These are phyloP conservation scores for Cuniculus paca DNA, from an alignment of 2,797 vertebrate species.

Conservation along the genomic window DNA sequence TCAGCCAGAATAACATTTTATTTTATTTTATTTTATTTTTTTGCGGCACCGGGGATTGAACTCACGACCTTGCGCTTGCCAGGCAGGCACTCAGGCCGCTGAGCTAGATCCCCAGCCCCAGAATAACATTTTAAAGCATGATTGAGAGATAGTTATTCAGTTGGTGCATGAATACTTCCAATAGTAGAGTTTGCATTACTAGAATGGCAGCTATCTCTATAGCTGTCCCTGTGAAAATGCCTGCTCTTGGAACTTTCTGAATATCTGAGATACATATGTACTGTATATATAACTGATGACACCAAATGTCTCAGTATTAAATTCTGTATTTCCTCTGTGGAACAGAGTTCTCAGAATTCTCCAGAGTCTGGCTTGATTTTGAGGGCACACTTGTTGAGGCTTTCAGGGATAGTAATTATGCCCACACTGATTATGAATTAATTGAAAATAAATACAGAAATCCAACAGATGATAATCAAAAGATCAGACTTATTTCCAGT, in stretches of 20 bases:
- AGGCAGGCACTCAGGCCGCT: too few relatives aligned
- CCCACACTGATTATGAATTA: not conserved
- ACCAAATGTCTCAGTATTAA: conserved; percentile 26
- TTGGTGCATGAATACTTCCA: conserved; percentile 18
- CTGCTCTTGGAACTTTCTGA: conserved; percentile 31
- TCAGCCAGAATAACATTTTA: conserved; percentile 52
- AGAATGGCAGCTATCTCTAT: not conserved
- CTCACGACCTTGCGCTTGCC: too few relatives aligned
- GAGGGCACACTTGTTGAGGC: not conserved
- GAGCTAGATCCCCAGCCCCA: too few relatives aligned
- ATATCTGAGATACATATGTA: not conserved
- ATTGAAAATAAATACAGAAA: conserved; percentile 43
- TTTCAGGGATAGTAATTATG: conserved; percentile 8
- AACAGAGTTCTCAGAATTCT: conserved; percentile 23
- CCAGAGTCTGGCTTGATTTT: conserved; percentile 16
- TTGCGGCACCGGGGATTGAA: too few relatives aligned
- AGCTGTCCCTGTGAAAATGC: not conserved
- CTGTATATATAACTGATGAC: not conserved
- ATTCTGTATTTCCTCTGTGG: not conserved
- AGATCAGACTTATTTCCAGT: conserved; percentile 47
- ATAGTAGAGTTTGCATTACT: not conserved
- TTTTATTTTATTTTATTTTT: too few relatives aligned
- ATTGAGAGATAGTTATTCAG: conserved; percentile 15
- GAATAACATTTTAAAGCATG: conserved; percentile 59
- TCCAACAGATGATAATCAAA: conserved; percentile 44